Conservation (phyloP, 2,888 invertebrate species). For the Buathra laborator region DNA sequence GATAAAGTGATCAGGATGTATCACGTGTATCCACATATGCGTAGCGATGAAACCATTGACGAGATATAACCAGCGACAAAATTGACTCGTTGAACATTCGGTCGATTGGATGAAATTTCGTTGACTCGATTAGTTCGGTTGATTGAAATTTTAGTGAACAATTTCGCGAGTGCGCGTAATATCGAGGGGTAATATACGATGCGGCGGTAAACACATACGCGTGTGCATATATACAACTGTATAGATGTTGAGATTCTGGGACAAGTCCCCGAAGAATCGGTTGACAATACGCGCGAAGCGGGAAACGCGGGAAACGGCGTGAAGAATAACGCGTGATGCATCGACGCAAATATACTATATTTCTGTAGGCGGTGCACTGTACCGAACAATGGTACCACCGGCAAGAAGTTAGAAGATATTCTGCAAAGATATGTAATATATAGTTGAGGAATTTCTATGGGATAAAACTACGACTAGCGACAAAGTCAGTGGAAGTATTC, state of each 20-base stretch:
- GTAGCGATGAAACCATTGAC: neutral
- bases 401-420: neutral
- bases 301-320: neutral
- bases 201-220: neutral
- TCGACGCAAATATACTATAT: neutral
- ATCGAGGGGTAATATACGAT: neutral
- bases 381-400: neutral
- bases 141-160: neutral
- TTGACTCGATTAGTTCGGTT: neutral
- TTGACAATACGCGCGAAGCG: neutral
- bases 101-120: neutral
- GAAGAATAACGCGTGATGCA: neutral
- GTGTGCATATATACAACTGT: too few species aligned
- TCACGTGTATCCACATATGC: neutral
- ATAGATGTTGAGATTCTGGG: neutral
- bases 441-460: slow-evolving; percentile 5
- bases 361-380: neutral
- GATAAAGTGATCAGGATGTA: neutral
- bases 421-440: slow-evolving; percentile 48
- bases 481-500: neutral
- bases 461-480: neutral
- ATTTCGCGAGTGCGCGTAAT: too few species aligned
- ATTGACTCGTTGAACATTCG: neutral
- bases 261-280: neutral
- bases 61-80: neutral